phyloP scores from a whole-genome alignment of 2,797 vertebrate species.

The Pangasius macronema region DNA sequence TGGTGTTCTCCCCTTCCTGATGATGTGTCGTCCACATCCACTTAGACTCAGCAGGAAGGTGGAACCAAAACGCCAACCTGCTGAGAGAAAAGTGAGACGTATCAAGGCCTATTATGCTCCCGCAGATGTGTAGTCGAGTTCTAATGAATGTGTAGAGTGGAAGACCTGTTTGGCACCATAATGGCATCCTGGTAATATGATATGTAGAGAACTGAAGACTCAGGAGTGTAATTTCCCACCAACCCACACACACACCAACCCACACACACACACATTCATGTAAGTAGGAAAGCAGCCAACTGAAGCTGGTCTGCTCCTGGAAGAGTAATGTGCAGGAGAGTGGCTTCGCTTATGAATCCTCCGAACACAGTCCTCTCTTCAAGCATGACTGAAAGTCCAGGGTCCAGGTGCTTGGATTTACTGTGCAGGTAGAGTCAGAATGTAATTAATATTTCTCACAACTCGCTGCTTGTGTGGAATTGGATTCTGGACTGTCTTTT shows the following conservation, averaged over 20 bases:
- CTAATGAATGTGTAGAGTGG: slow-evolving; percentile 35
- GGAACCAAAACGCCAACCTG: slow-evolving; percentile 15
- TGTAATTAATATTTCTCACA: slow-evolving; percentile 69
- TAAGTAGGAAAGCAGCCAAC: slow-evolving; percentile 56
- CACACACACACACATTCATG: not conserved
- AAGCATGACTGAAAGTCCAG: slow-evolving; percentile 54
- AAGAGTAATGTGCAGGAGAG: slow-evolving; percentile 67
- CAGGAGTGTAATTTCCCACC: slow-evolving; percentile 58
- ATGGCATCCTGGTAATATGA: slow-evolving; percentile 54
- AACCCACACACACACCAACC: not conserved
- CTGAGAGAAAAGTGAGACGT: slow-evolving; percentile 35
- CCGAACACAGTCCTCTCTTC: slow-evolving; percentile 47
- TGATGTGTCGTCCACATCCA: not conserved
- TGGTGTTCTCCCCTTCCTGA: not conserved
- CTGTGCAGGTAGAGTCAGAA: slow-evolving; percentile 54
- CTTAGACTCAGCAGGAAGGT: slow-evolving; percentile 4
- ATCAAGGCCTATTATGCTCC: slow-evolving; percentile 35
- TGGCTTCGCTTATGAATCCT: slow-evolving; percentile 59
- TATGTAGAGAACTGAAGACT: slow-evolving; percentile 52
- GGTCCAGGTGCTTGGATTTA: slow-evolving; percentile 65
- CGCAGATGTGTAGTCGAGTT: slow-evolving; percentile 32
- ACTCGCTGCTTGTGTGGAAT: slow-evolving; percentile 63
- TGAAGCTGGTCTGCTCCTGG: slow-evolving; percentile 51
- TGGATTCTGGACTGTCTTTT: slow-evolving; percentile 50
- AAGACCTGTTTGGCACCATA: slow-evolving; percentile 15